Percentiles rank a stretch among this genome's conserved stretches.
These are phyloP conservation scores for Piprites chloris DNA, from an alignment of 2,113 vertebrate genomes.

Conservation along the genomic window DNA sequence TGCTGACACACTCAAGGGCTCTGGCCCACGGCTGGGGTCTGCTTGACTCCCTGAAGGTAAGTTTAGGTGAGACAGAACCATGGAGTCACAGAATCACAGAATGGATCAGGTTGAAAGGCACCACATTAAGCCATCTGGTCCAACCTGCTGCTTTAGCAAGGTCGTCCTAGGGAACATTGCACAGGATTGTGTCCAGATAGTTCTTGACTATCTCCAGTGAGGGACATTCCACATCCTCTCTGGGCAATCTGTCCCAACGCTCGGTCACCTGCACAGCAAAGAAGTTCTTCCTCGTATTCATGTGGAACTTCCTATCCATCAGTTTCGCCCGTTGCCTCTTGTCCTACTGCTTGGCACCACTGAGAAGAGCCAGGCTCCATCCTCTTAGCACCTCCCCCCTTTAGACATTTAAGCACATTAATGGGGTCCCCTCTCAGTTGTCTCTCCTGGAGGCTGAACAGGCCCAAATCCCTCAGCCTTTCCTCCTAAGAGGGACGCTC, in stretches of 20 bases:
- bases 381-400: not conserved
- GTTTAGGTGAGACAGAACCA: not conserved
- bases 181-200: too few species aligned
- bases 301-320: not conserved
- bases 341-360: not conserved
- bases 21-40: accelerated
- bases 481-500: not conserved
- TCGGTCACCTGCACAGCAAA: not conserved
- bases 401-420: not conserved
- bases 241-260: not conserved
- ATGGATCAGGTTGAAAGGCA: not conserved
- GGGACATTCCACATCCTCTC: not conserved
- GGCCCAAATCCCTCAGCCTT: too few species aligned
- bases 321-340: accelerated
- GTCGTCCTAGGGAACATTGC: not conserved
- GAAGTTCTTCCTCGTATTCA: not conserved
- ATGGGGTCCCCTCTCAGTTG: not conserved
- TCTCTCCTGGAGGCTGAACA: not conserved
- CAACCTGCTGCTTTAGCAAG: not conserved
- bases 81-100: too few species aligned
- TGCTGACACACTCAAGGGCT: accelerated
- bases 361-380: not conserved
- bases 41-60: not conserved
- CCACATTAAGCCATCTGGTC: not conserved
- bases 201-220: not conserved